Base-by-base conservation (phyloP, 2,888 invertebrate species). In the Agriopis marginaria region DNA sequence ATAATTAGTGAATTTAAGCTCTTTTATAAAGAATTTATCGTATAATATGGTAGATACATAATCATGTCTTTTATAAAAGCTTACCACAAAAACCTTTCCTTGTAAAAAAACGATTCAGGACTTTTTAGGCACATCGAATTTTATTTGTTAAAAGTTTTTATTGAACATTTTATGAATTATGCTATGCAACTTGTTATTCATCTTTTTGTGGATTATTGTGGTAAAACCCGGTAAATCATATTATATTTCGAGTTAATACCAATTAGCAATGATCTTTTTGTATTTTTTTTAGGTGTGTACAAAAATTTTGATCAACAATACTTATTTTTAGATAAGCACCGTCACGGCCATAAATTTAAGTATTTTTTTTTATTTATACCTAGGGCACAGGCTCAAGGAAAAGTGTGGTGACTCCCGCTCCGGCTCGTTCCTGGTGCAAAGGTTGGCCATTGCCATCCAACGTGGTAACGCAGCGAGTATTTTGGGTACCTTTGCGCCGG, bases 61-160 rank as follows among this genome's bases (percentile, higher is more conserved):
- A n/a, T n/a, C n/a, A 47, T 12, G 12, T 47, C 40, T 14, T 40
- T 32, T 32, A 32, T 32, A 32, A 32, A 32, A 32, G 12, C 3
- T 1, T 8, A 14, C 9, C 14, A 14, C 40, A 55, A 55, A 40
- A 42, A 55, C 7, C 42, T 14, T 8, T 10, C 7, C 8, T n/a
- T 50, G 42, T 9, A 42, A 14, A 55, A 11, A 42, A 14, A 42
- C 55, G 6, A 55, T 55, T 55, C 55, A 55, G 8, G 7, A 9
- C 14, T 55, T 55, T 55, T 55, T 55, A 6, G 14, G 3, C 0
- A 32, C 3, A 4, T 9, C 9, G 3, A 4, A 53, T 42, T 42
- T 40, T 55, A 9, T 56, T 56, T 56, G n/a, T 14, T 42, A n/a
- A 3, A 45, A 58, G 10, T 45, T 45, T 58, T 58, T 58, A 45